Percentiles rank a stretch among this genome's conserved stretches.
Conservation (phyloP, 2,113 vertebrate genomes). For the Malurus melanocephalus region DNA sequence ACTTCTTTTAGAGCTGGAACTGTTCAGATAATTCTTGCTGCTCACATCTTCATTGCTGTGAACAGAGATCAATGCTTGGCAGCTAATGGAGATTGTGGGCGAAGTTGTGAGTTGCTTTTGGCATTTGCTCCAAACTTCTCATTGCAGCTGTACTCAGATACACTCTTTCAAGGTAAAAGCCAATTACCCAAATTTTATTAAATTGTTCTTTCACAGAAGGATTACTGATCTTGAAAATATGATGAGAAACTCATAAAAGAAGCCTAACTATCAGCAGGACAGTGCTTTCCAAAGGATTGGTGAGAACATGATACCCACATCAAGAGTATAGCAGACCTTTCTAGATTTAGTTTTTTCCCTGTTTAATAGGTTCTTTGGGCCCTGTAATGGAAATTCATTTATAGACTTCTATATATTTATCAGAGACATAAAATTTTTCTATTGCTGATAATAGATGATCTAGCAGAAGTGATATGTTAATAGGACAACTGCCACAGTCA, state of each 20-base stretch:
- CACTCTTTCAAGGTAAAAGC: not conserved
- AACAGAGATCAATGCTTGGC: not conserved
- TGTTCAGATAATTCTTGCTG: not conserved
- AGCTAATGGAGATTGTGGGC: fast-evolving
- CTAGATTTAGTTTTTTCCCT: not conserved
- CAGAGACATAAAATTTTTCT: not conserved
- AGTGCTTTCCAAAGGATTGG: not conserved
- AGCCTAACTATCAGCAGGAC: not conserved
- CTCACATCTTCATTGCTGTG: not conserved
- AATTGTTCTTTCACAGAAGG: not conserved
- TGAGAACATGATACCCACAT: not conserved
- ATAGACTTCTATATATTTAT: not conserved
- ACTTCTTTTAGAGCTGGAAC: not conserved
- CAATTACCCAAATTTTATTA: not conserved
- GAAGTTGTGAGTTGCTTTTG: not conserved
- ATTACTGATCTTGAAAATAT: not conserved
- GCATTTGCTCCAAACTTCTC: not conserved
- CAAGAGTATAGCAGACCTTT: not conserved
- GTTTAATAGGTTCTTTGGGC: not conserved
- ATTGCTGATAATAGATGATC: not conserved
- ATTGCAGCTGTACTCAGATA: not conserved
- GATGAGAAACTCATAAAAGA: not conserved
- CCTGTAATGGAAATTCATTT: not conserved
- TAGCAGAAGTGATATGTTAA: not conserved
- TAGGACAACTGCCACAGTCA: not conserved